phyloP scores from a whole-genome alignment of 2,797 vertebrate genomes.

The Myripristis murdjan region DNA sequence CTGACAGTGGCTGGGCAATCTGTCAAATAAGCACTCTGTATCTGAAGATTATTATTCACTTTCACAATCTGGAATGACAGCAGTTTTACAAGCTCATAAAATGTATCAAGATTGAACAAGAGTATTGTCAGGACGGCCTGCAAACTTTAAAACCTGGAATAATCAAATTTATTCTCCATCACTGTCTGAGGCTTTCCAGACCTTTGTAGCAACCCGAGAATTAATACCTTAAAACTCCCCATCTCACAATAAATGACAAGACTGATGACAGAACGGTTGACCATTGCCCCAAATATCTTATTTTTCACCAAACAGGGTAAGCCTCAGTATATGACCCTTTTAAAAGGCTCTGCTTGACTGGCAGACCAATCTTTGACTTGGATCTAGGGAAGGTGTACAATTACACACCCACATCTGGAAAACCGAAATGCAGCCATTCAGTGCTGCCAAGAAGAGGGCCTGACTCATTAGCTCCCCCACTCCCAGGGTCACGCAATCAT shows the following conservation, averaged over 20 bases:
- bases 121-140: too few species aligned
- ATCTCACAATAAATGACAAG: neutral
- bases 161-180: too few species aligned
- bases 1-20: too few species aligned
- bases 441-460: conserved; percentile 35
- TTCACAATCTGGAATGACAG: too few species aligned
- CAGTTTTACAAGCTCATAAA: too few species aligned
- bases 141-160: too few species aligned
- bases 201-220: neutral
- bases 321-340: conserved; percentile 21
- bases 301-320: neutral
- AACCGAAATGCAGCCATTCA: conserved; percentile 52
- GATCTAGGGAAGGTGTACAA: conserved; percentile 18
- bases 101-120: too few species aligned
- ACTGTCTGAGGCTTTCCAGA: neutral
- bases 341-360: conserved; percentile 48
- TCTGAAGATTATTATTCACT: too few species aligned
- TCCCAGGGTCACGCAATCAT: conserved; percentile 67
- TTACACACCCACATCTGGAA: conserved; percentile 32
- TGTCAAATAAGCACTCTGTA: too few species aligned
- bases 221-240: neutral
- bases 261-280: neutral
- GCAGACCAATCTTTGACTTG: conserved; percentile 49
- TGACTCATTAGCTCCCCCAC: conserved; percentile 67
- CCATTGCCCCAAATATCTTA: neutral